Conservation (phyloP, 2,888 invertebrate species). For the Deilephila porcellus region DNA sequence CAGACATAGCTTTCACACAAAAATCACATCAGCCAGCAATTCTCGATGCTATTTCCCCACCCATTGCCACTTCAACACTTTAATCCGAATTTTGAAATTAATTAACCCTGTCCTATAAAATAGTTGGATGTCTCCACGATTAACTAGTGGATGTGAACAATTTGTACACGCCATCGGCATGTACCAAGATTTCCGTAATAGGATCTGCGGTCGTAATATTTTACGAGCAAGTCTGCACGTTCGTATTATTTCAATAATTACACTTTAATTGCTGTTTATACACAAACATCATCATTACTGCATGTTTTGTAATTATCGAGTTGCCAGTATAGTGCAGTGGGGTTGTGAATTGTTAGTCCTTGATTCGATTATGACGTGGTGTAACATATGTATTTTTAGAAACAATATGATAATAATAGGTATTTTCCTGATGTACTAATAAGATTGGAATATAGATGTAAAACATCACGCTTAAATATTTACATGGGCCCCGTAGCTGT, state of each 20-base stretch:
- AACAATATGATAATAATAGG: too few relatives aligned
- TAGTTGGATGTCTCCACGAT: background rate
- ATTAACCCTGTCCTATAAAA: background rate
- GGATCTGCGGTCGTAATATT: background rate
- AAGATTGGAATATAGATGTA: too few relatives aligned
- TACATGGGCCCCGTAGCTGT: too few relatives aligned
- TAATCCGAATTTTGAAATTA: background rate
- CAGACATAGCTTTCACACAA: too few relatives aligned
- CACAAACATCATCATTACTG: background rate
- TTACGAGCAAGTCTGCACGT: constrained; percentile 13
- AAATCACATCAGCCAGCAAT: too few relatives aligned
- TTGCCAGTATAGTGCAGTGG: background rate
- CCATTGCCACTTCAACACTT: too few relatives aligned
- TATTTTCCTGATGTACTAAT: too few relatives aligned
- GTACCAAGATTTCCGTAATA: constrained; percentile 3
- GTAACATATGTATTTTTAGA: background rate
- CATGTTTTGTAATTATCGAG: background rate
- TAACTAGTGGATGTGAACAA: background rate
- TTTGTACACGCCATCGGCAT: background rate
- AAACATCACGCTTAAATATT: too few relatives aligned
- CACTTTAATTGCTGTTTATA: background rate
- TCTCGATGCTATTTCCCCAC: too few relatives aligned
- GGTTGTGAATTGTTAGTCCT: background rate
- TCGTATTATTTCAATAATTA: background rate
- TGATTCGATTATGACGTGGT: background rate